Base-by-base conservation (phyloP, 2,797 vertebrate species). In the Takifugu ocellatus region DNA sequence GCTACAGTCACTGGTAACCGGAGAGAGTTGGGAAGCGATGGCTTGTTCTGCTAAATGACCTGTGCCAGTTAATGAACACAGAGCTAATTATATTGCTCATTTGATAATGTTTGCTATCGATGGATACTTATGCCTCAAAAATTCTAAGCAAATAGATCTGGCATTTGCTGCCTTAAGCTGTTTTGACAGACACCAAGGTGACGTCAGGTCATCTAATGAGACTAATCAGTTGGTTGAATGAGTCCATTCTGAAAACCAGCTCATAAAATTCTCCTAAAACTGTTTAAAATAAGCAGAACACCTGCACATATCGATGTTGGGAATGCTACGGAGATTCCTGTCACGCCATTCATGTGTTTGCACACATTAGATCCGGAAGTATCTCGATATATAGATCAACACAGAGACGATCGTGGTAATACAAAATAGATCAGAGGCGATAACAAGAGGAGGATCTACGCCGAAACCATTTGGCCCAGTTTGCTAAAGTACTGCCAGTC, bases 41-140 rank as follows among this genome's bases (percentile, higher is more conserved):
- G 84, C 89, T 90, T 91, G 86, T 90, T 91, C 92, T 88, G 88
- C 87, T 91, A 88, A 91, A 88, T 61, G 74, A 83, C 87, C 84
- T 82, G 81, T 77, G 75, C 88, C 17, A 7, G 66, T 81, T 75
- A 73, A 80, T 76, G 64, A 51, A 5, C 71, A 72, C 79, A 80
- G 75, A 72, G 61, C 70, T 60, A 51, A 59, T 70, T 77, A 59
- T 5, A 72, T 68, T 70, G 25, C 56, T 75, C 75, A 65, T 63
- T 47, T 51, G 25, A 39, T 55, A 51, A 74, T 59, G 61, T 68
- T 79, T n/a, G 60, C 71, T 71, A 61, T 39, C 25, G 65, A 76
- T 57, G 43, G 66, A 59, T 0, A 25, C 51, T 78, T 44, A 60
- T 1, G 24, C 49, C 44, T 67, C 3, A 3, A 59, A 17, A 75